A percentile compares a stretch with the other conserved stretches of the same genome.
Conservation (phyloP, 2,797 vertebrate species). For the Tragopan temminckii region DNA sequence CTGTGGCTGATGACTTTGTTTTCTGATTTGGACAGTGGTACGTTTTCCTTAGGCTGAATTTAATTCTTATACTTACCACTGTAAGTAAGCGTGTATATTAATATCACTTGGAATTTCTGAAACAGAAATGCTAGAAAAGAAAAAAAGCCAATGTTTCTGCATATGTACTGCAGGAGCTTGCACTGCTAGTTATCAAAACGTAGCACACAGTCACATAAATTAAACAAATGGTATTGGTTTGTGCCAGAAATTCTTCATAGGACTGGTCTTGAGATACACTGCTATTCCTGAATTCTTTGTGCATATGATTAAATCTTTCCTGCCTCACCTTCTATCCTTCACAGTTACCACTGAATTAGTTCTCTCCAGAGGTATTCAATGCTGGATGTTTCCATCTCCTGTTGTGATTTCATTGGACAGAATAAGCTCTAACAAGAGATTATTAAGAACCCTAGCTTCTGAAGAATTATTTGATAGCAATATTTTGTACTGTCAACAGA, state of each 20-base stretch:
- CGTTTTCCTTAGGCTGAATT: not conserved
- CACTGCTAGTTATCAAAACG: not conserved
- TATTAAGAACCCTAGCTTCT: conserved; percentile 13
- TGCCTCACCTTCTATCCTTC: not conserved
- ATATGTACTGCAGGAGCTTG: not conserved
- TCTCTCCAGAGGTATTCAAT: not conserved
- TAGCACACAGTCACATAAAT: not conserved
- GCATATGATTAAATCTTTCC: not conserved
- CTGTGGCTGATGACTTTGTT: not conserved
- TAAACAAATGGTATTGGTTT: not conserved
- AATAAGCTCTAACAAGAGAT: not conserved
- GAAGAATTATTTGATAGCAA: not conserved
- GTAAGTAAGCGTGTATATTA: not conserved
- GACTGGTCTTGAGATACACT: not conserved
- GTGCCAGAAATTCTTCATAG: not conserved
- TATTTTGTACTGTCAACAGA: not conserved
- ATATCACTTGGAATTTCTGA: not conserved
- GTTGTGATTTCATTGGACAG: not conserved
- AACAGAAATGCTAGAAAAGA: not conserved
- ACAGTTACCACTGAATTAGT: not conserved
- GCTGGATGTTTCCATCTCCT: not conserved
- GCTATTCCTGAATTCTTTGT: not conserved
- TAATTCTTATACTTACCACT: not conserved
- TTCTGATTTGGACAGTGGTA: not conserved
- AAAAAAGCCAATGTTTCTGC: not conserved